Percentiles rank a stretch among this genome's conserved stretches.
These are phyloP conservation scores for Xanthorhoe spadicearia DNA, from an alignment of 2,888 invertebrate genomes.

Conservation along the genomic window DNA sequence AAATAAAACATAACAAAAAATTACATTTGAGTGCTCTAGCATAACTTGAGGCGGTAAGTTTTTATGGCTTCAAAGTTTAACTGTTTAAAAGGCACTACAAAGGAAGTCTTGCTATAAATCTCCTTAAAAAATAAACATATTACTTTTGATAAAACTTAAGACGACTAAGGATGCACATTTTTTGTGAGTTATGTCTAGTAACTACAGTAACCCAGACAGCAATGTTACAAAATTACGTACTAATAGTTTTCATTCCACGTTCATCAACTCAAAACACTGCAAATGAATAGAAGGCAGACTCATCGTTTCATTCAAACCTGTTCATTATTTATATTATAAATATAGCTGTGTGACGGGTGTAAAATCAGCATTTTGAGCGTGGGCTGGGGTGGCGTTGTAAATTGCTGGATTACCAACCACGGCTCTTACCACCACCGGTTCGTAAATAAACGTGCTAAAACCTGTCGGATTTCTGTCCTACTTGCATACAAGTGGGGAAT, in stretches of 20 bases:
- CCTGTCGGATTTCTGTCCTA: conserved; percentile 26
- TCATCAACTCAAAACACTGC: conserved; percentile 24
- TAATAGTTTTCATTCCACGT: conserved; percentile 14
- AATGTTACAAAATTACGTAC: conserved; percentile 1
- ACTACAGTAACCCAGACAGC: neutral
- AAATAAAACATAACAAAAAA: neutral
- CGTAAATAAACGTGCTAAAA: conserved; percentile 26
- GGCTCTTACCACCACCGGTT: conserved; percentile 38
- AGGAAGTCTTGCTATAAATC: neutral
- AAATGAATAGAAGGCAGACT: conserved; percentile 40
- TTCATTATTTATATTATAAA: conserved; percentile 45
- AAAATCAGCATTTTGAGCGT: conserved; percentile 48
- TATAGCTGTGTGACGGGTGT: conserved; percentile 44
- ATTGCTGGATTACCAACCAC: conserved; percentile 58
- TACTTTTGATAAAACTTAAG: too few relatives aligned
- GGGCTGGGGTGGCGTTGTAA: conserved; percentile 51
- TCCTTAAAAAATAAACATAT: neutral
- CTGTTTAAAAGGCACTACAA: too few relatives aligned
- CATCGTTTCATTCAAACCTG: conserved; percentile 38
- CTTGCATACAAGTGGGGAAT: conserved; percentile 9
- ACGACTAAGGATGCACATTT: too few relatives aligned
- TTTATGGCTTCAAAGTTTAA: neutral
- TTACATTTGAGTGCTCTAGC: neutral
- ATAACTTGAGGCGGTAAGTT: neutral
- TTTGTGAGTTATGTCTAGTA: neutral